Evolutionary conservation across 1,140 invertebrate species (phyloP).

Genomic region (Stegodyphus mimosarum): DNA sequence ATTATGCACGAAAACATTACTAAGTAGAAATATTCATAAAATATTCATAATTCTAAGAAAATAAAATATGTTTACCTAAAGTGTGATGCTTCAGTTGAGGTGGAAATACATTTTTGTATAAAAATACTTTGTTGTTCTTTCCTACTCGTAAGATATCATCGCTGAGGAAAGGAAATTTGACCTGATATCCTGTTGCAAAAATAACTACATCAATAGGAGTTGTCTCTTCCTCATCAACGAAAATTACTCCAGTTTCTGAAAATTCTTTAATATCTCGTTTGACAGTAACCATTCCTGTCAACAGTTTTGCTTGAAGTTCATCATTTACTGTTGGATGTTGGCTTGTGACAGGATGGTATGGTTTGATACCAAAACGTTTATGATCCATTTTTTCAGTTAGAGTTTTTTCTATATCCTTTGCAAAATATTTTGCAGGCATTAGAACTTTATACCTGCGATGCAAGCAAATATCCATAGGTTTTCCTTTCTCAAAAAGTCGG

Average conservation of each 20-base stretch:
- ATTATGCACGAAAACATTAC: no score
- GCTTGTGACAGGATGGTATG: conserved; percentile 67
- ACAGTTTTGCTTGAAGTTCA: conserved; percentile 70
- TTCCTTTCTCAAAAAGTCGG: conserved; percentile 66
- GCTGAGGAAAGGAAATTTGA: conserved; percentile 68
- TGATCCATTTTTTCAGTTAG: conserved; percentile 68
- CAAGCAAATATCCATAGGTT: conserved; percentile 65
- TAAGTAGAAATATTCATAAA: no score
- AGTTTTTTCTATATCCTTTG: conserved; percentile 20
- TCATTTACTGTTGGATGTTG: conserved; percentile 74
- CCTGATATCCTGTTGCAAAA: conserved; percentile 68
- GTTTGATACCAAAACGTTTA: conserved; percentile 69
- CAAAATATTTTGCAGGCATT: conserved; percentile 4
- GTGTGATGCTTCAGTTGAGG: conserved; percentile 65
- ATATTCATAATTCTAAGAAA: background rate
- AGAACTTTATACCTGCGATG: conserved; percentile 4
- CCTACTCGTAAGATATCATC: conserved; percentile 61
- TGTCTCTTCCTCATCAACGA: conserved; percentile 63
- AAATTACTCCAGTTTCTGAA: conserved; percentile 66
- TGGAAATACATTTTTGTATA: conserved; percentile 71
- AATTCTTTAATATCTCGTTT: conserved; percentile 68
- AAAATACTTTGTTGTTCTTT: conserved; percentile 66
- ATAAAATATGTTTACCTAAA: conserved; percentile 70
- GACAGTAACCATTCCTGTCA: conserved; percentile 69
- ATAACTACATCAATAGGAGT: conserved; percentile 66